Evolutionary conservation across 2,113 vertebrate genomes (phyloP).

Genomic region (Hippocampus mohnikei): DNA sequence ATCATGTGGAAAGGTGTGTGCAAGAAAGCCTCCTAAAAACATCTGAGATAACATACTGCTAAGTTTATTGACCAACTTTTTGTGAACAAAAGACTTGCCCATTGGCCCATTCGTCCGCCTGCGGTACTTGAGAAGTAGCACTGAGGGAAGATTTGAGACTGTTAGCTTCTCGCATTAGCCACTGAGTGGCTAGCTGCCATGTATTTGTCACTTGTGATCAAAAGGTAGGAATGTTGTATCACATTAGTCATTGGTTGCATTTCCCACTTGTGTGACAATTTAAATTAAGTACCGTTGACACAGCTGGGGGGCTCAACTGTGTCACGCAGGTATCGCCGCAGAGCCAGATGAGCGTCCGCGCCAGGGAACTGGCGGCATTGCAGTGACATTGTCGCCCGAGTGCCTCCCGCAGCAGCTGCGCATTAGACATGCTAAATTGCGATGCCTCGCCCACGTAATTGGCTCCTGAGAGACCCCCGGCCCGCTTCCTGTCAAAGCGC

Average conservation of each 20-base stretch:
- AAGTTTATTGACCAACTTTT: too few species aligned
- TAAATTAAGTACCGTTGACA: background rate
- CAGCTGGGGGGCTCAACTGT: background rate
- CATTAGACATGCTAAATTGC: constrained; percentile 62
- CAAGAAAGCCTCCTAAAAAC: too few species aligned
- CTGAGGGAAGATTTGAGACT: background rate
- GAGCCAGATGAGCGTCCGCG: constrained; percentile 16
- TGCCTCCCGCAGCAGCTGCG: constrained; percentile 51
- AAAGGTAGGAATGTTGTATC: background rate
- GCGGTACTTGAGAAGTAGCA: too few species aligned
- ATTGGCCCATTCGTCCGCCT: too few species aligned
- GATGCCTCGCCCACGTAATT: constrained; percentile 59
- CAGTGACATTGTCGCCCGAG: constrained; percentile 34
- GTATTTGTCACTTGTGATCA: background rate
- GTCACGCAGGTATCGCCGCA: constrained; percentile 6
- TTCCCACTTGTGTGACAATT: background rate
- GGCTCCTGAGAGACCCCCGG: constrained; percentile 52
- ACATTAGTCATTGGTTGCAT: background rate
- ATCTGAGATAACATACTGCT: too few species aligned
- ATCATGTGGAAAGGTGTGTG: too few species aligned
- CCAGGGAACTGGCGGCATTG: constrained; percentile 21
- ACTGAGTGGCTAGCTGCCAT: background rate
- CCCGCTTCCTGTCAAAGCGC: constrained; percentile 40
- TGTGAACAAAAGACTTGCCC: too few species aligned
- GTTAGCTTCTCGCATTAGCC: too few species aligned